Evolutionary conservation across 2,888 invertebrate species (phyloP).

Genomic region (Listrodromus nycthemerus): DNA sequence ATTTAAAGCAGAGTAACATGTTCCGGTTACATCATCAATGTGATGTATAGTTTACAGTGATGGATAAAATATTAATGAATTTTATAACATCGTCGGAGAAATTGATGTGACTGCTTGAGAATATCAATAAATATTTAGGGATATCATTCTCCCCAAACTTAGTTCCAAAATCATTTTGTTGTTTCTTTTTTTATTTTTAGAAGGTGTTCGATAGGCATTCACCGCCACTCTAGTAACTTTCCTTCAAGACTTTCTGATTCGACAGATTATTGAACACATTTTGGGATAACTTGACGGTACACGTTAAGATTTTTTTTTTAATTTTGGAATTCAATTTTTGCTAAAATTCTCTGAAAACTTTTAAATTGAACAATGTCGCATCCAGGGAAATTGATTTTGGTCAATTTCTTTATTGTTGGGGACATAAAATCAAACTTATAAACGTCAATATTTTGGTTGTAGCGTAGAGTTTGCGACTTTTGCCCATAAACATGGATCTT

Average conservation of each 20-base stretch:
- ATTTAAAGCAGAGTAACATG: no score
- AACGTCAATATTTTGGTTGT: background rate
- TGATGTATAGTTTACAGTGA: background rate
- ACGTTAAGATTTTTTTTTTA: no score
- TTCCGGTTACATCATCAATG: no score
- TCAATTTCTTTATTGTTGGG: background rate
- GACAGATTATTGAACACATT: no score
- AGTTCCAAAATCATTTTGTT: background rate
- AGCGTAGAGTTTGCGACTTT: background rate
- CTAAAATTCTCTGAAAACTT: background rate
- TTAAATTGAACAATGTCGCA: background rate
- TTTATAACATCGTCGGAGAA: background rate
- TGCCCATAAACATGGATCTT: conserved; percentile 5
- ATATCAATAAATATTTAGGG: no score
- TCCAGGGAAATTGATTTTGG: background rate
- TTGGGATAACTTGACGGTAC: no score
- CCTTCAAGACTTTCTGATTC: no score
- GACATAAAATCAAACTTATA: background rate
- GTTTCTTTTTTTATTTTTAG: background rate
- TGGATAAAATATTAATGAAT: background rate
- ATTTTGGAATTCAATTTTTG: no score
- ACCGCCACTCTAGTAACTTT: no score
- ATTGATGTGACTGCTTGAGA: background rate
- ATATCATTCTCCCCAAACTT: background rate
- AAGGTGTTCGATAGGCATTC: background rate